These are phyloP conservation scores for Leucoraja ocellata DNA, from an alignment of 2,797 vertebrate genomes.

Conservation along the genomic window DNA sequence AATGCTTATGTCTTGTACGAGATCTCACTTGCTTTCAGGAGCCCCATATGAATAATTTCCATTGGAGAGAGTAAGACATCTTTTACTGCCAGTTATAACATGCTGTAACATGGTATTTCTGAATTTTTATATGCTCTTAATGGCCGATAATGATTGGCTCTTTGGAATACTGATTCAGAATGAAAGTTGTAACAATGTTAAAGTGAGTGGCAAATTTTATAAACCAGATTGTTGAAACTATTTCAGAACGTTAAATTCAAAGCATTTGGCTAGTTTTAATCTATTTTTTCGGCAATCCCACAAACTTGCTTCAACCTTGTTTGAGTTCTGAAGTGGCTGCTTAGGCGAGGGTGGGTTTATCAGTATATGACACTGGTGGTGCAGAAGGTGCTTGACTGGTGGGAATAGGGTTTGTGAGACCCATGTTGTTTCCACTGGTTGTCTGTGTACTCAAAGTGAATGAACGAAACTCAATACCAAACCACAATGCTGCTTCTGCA, in stretches of 20 bases:
- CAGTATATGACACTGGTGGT: no score
- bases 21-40: neutral
- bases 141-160: neutral
- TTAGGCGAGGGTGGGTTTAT: no score
- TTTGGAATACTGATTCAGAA: neutral
- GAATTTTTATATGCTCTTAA: no score
- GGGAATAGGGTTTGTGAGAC: no score
- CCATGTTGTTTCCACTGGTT: no score
- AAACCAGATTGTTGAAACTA: neutral
- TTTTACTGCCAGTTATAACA: neutral
- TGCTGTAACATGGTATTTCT: neutral
- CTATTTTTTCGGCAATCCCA: no score
- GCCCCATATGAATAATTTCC: neutral
- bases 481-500: no score
- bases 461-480: no score
- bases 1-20: neutral
- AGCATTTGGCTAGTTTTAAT: neutral
- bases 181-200: neutral
- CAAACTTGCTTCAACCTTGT: no score
- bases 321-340: no score
- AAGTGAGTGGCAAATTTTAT: neutral
- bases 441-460: no score
- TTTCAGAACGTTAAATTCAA: neutral
- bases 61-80: neutral
- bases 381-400: no score